phyloP scores from a whole-genome alignment of 2,113 vertebrate genomes.

The Ceratotherium simum region DNA sequence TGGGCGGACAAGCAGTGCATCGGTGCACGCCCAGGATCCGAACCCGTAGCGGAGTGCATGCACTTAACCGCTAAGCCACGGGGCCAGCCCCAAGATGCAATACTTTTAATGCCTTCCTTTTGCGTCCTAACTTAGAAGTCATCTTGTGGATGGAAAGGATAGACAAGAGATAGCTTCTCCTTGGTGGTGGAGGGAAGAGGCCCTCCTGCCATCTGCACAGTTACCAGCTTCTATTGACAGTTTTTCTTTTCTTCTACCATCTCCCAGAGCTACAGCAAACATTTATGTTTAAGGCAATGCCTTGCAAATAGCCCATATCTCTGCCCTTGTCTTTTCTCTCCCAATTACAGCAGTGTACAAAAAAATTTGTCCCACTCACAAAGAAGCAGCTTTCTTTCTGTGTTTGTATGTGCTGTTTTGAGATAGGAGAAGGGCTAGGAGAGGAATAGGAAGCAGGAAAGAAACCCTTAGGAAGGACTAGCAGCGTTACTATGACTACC shows the following conservation, averaged over 20 bases:
- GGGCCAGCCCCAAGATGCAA: no score
- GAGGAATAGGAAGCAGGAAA: background rate
- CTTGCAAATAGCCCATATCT: background rate
- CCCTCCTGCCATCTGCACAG: background rate
- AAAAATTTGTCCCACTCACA: background rate
- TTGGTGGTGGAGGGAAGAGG: background rate
- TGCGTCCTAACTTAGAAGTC: background rate
- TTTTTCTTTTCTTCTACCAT: background rate
- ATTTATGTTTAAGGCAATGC: background rate
- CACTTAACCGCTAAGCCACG: no score
- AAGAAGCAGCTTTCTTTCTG: slow-evolving; percentile 8
- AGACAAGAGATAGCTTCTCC: background rate
- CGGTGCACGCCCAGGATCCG: no score
- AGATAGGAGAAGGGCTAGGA: background rate
- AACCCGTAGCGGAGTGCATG: no score
- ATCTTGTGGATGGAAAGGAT: background rate
- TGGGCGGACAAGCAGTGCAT: no score
- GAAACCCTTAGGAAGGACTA: background rate
- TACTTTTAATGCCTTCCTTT: background rate
- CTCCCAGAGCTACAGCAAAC: background rate
- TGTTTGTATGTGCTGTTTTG: slow-evolving; percentile 6
- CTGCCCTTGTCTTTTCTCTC: slow-evolving; percentile 34
- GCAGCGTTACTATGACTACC: background rate
- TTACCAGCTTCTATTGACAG: background rate
- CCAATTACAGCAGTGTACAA: background rate